Evolutionary conservation across 2,797 vertebrate species (phyloP).

Genomic region (Podarcis lilfordi): DNA sequence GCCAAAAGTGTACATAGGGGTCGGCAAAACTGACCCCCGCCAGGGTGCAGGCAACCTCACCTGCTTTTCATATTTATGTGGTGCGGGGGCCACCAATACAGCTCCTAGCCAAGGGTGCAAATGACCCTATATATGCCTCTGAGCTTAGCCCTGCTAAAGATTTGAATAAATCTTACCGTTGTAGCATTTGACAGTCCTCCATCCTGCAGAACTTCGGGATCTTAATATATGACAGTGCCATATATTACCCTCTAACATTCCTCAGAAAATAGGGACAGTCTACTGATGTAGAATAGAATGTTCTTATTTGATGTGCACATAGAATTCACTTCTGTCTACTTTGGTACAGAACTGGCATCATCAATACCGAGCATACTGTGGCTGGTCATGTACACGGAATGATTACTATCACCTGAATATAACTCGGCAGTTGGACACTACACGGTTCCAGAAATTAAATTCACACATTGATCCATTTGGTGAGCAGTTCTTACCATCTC

Average conservation of each 20-base stretch:
- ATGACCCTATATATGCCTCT: too few relatives aligned
- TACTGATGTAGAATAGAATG: not conserved
- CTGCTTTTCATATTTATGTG: too few relatives aligned
- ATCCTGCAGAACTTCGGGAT: not conserved
- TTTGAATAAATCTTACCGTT: too few relatives aligned
- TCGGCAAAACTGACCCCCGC: too few relatives aligned
- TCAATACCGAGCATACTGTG: conserved; percentile 1
- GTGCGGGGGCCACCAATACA: too few relatives aligned
- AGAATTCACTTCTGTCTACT: not conserved
- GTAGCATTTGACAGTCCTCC: too few relatives aligned
- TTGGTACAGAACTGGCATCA: not conserved
- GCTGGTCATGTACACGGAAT: not conserved
- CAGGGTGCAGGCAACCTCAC: too few relatives aligned
- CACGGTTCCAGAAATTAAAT: not conserved
- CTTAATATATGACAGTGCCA: too few relatives aligned
- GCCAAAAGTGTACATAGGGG: too few relatives aligned
- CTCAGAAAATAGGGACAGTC: not conserved
- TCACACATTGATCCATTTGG: not conserved
- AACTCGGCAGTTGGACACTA: not conserved
- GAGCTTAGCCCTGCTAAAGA: too few relatives aligned
- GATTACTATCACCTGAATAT: not conserved
- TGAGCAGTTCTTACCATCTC: not conserved
- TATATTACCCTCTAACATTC: too few relatives aligned
- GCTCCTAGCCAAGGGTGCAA: too few relatives aligned
- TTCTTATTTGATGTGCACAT: not conserved